Base-by-base conservation (phyloP, 2,888 invertebrate genomes). In the Cheilosia pagana region DNA sequence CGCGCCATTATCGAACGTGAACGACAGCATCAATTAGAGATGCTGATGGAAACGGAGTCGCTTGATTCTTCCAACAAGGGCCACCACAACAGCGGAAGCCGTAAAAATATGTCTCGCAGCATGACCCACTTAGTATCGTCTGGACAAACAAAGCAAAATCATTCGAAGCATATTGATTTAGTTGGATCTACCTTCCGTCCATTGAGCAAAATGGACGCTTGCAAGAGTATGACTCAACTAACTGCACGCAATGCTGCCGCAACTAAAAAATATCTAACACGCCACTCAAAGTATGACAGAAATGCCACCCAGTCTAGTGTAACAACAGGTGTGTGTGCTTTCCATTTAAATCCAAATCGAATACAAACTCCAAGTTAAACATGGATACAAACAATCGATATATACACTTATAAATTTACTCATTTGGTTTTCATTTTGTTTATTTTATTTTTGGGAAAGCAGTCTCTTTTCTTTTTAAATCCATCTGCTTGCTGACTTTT, bases 71-170 rank as follows among this genome's bases (percentile, higher is more conserved):
- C 81, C 41, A 89, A 88, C 74, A 78, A 87, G 62, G 81, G 70
- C 41, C 87, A 88, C 31, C 79, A 87, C 31, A 87, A 87, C 48
- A 89, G 89, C 89, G 88, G 87, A 48, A 87, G 89, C 70, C 92
- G 72, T 39, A 87, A 85, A 79, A 87, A 92, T 91, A 94, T 94
- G 93, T 95, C 94, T 90, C 94, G 95, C 92, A 95, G 95, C 93
- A 95, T 95, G 95, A 94, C 94, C 92, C 95, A 95, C 92, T 93
- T 95, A 89, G 91, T 92, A 79, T 87, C 81, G 68, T 70, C 72
- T 77, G 77, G 86, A 74, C 60, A 63, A 19, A 50, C 63, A 59
- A 82, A 82, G 59, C 65, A 65, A 63, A 86, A 70, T 55, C 57
- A 89, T 87, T 88, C 88, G 60, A 87, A 87, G 71, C 86, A 86